A percentile compares a stretch with the other conserved stretches of the same genome.
phyloP scores from a whole-genome alignment of 2,888 invertebrate species.

The Pollenia labialis region DNA sequence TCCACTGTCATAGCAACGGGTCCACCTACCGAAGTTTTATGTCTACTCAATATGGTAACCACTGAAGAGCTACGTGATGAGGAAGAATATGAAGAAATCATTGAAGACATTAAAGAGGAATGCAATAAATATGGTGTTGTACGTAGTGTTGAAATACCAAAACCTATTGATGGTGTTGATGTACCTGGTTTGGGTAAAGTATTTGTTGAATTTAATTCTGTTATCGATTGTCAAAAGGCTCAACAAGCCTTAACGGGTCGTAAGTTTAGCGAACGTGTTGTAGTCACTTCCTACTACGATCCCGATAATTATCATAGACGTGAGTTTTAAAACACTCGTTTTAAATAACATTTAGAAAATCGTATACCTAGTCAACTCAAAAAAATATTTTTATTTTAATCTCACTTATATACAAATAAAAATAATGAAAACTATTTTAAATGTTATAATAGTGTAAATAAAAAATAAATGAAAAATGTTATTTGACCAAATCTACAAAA shows the following conservation, averaged over 20 bases:
- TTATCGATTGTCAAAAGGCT: constrained; percentile 97
- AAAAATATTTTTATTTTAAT: no score
- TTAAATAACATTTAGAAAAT: no score
- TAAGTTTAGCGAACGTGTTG: constrained; percentile 98
- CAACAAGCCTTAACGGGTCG: constrained; percentile 98
- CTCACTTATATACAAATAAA: no score
- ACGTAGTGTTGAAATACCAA: constrained; percentile 96
- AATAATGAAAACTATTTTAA: no score
- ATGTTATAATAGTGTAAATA: no score
- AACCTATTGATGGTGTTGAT: constrained; percentile 97
- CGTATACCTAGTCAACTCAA: no score
- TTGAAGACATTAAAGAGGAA: constrained; percentile 98
- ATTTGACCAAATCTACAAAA: no score
- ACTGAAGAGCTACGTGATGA: constrained; percentile 97
- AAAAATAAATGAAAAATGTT: no score
- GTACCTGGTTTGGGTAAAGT: constrained; percentile 99
- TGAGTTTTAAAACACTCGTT: constrained; percentile 89
- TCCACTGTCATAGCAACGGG: constrained; percentile 94
- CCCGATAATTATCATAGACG: constrained; percentile 98
- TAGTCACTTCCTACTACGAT: constrained; percentile 98
- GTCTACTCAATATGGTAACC: constrained; percentile 98
- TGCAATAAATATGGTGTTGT: constrained; percentile 98
- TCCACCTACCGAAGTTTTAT: constrained; percentile 95
- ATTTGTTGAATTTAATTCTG: constrained; percentile 98
- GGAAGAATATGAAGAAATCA: constrained; percentile 98